Percentiles rank a stretch among this genome's conserved stretches.
Conservation (phyloP, 2,113 vertebrate species). For the Bambusicola thoracicus region DNA sequence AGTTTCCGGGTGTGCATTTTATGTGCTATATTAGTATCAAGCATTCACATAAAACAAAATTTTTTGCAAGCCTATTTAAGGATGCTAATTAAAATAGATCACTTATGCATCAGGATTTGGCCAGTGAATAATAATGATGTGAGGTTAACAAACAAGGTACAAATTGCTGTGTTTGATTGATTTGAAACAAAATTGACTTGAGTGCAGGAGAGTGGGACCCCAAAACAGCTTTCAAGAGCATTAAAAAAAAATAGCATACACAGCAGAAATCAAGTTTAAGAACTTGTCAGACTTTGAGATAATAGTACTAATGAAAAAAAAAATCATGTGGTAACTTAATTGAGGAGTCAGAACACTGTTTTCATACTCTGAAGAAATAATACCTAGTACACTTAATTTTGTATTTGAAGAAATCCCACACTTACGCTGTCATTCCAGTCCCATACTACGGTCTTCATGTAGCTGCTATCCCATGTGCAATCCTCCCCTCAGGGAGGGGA, state of each 20-base stretch:
- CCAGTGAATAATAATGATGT: not conserved
- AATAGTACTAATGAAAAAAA: not conserved
- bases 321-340: not conserved
- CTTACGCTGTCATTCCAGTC: not conserved
- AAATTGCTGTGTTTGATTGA: not conserved
- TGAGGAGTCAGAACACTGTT: not conserved
- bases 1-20: not conserved
- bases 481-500: not conserved
- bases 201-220: not conserved
- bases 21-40: not conserved
- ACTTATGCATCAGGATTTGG: not conserved
- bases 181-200: not conserved
- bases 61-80: not conserved
- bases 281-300: not conserved
- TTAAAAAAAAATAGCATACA: accelerated
- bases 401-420: not conserved
- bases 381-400: not conserved
- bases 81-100: not conserved
- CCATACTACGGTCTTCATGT: not conserved
- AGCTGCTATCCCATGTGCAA: not conserved
- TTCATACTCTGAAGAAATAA: not conserved
- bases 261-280: not conserved
- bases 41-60: too few species aligned
- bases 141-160: not conserved
- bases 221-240: not conserved